Conservation (phyloP, 2,888 invertebrate species). For the Plebejus argus region DNA sequence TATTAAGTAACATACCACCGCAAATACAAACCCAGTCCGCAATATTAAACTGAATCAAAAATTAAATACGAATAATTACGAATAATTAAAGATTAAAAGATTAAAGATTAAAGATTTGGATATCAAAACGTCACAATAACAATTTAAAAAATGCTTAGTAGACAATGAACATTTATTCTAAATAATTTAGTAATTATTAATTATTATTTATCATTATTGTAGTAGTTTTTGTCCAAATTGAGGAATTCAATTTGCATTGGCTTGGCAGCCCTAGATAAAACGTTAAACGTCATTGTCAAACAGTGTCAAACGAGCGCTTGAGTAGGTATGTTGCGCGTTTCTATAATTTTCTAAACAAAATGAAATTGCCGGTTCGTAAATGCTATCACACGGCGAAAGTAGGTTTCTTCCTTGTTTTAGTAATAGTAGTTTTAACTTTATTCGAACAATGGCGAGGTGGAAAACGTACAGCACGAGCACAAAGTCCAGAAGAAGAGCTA, state of each 20-base stretch:
- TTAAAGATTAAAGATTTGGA: too few species aligned
- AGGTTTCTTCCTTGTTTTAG: constrained; percentile 56
- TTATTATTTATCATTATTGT: too few species aligned
- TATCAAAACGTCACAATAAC: too few species aligned
- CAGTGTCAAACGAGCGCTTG: constrained; percentile 41
- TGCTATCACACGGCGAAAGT: constrained; percentile 66
- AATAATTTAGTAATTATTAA: too few species aligned
- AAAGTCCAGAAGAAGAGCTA: constrained; percentile 49
- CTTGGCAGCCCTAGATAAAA: background rate
- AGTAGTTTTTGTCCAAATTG: background rate
- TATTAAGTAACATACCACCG: too few species aligned
- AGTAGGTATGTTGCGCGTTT: background rate
- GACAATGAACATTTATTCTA: too few species aligned
- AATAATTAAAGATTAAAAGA: too few species aligned
- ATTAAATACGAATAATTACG: too few species aligned
- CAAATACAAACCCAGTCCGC: too few species aligned
- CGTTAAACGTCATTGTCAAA: constrained; percentile 37
- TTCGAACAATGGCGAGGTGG: constrained; percentile 74
- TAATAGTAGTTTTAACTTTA: constrained; percentile 59
- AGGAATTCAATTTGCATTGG: background rate
- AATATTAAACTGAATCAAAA: too few species aligned
- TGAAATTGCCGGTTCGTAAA: constrained; percentile 67
- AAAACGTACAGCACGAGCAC: constrained; percentile 55
- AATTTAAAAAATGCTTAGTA: too few species aligned
- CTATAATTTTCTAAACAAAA: constrained; percentile 49